These are phyloP conservation scores for Carollia perspicillata DNA, from an alignment of 2,113 vertebrate species.

Conservation along the genomic window DNA sequence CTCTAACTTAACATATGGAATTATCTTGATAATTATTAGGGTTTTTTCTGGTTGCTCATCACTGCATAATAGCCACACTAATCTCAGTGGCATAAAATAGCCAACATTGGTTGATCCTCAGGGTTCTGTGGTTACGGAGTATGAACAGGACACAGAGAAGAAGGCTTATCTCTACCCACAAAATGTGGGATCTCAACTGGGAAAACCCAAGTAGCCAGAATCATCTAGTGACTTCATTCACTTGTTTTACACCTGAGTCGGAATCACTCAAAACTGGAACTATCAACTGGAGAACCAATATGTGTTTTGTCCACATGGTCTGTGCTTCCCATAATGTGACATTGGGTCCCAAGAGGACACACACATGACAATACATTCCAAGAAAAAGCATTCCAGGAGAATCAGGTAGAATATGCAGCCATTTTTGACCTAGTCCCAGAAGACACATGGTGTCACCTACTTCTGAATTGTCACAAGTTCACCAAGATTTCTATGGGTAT, in stretches of 20 bases:
- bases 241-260: not conserved
- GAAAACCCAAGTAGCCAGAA: not conserved
- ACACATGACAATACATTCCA: not conserved
- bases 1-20: not conserved
- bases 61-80: not conserved
- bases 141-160: not conserved
- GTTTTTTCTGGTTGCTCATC: not conserved
- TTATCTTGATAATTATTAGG: not conserved
- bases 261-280: not conserved
- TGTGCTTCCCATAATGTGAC: not conserved
- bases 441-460: fast-evolving
- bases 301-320: fast-evolving
- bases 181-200: not conserved
- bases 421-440: not conserved
- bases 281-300: fast-evolving
- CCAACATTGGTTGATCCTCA: not conserved
- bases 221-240: not conserved
- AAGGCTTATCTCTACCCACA: not conserved
- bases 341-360: fast-evolving
- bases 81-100: not conserved
- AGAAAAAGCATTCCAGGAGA: not conserved
- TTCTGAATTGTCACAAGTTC: not conserved
- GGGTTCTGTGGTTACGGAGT: not conserved
- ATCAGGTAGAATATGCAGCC: not conserved
- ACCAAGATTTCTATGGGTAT: not conserved